Evolutionary conservation across 2,888 invertebrate species (phyloP).

Genomic region (Masnerella sp.): DNA sequence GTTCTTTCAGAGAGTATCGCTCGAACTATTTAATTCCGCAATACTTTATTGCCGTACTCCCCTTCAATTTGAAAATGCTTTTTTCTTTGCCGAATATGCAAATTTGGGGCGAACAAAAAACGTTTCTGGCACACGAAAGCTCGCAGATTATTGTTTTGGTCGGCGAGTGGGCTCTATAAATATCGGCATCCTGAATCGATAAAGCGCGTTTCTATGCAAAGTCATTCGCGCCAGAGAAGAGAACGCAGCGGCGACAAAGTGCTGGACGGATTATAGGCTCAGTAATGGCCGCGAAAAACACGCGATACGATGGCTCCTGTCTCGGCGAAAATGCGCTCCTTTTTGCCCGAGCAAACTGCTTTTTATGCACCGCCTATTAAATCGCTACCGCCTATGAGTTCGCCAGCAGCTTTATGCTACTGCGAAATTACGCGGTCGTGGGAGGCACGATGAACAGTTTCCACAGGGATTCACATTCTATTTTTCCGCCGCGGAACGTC

Average conservation of each 20-base stretch:
- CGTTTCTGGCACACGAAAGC: neutral
- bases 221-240: neutral
- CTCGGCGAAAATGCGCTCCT: constrained; percentile 33
- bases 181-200: neutral
- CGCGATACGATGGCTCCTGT: constrained; percentile 26
- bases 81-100: too few species aligned
- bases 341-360: constrained; percentile 50
- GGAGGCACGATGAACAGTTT: constrained; percentile 39
- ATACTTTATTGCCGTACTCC: too few species aligned
- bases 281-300: constrained; percentile 20
- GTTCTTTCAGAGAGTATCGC: too few species aligned
- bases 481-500: too few species aligned
- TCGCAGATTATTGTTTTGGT: neutral
- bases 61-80: too few species aligned
- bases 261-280: too few species aligned
- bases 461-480: too few species aligned
- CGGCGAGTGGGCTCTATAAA: neutral
- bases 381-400: constrained; percentile 39
- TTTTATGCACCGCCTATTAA: constrained; percentile 54
- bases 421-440: constrained; percentile 54
- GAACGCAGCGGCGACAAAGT: too few species aligned
- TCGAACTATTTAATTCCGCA: too few species aligned
- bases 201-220: too few species aligned
- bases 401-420: constrained; percentile 39
- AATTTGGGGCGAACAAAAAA: too few species aligned